Evolutionary conservation across 2,113 vertebrate genomes (phyloP), one percentile per base, ranked within the genome.

Genomic region (Chionis minor): DNA sequence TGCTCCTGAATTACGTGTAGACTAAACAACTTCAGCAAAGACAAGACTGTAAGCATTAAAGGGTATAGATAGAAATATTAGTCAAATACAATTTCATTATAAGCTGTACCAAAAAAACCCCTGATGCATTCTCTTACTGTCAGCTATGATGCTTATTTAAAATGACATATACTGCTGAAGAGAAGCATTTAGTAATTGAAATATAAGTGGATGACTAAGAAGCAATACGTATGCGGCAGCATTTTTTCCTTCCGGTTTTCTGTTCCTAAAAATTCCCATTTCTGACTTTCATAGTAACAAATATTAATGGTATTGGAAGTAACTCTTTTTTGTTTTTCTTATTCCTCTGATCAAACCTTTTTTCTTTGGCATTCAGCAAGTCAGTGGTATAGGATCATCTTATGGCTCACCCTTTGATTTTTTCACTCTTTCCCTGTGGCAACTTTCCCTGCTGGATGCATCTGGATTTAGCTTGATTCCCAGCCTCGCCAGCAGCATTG

Each of bases 401-500:
- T 94, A 47, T 26, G 70, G 79, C 35, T 92, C 51, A 62, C 56
- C 4, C 55, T 92, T 96, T 94, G 71, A 90, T 96, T 92, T 89
- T 79, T 79, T 38, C 45, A n/a, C 40, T 77, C 59, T 69, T 93
- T 92, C 82, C 85, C 79, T 71, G 56, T 95, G 91, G 82, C 93
- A 90, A 8, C 49, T 95, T 92, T 85, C 55, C 45, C 71, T 94
- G 58, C 66, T 96, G 88, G 58, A 58, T 94, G 61, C 44, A 70
- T 93, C 91, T 94, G 77, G 83, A 69, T 96, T 92, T 87, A 88
- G 58, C 81, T 86, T 83, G 74, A 94, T 95, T 97, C 69, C 75
- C 62, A 93, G 27, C 55, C 77, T 86, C 4, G 66, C 94, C 67
- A 83, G 74, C 72, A 96, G 92, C 84, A 38, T n/a, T 94, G 61